Evolutionary conservation across 2,797 vertebrate species (phyloP), one percentile per base, ranked within the genome.

Genomic region (Lerista edwardsae): DNA sequence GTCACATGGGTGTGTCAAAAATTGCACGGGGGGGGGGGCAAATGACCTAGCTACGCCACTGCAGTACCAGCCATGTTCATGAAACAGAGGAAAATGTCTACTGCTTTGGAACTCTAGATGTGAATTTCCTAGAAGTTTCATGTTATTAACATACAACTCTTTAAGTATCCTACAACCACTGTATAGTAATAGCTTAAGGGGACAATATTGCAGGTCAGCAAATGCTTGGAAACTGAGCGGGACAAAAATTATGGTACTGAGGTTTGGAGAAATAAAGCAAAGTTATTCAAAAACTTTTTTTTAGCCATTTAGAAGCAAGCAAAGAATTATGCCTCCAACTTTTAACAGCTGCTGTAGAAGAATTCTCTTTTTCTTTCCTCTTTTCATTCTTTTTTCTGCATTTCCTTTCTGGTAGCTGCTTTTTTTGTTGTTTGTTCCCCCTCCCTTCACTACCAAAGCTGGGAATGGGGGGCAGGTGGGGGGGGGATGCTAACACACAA

Each of bases 401-500:
- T 91, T 95, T 91, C 93, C 92, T 92, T 85, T 91, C 83, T 72
- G 93, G 96, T 96, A 96, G 94, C 97, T 96, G 96, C 95, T 80
- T 96, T 94, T 95, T 95, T 95, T 96, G 94, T 95, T 90, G 85
- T 83, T 86, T 91, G 90, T 86, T 89, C 89, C 91, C 90, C 78
- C 86, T 90, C 91, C 89, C 92, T 90, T 91, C 91, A 88, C 72
- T 82, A 92, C 74, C 91, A 88, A 93, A 31, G 0, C 10, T 31
- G 55, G 86, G 91, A 90, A 87, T 62, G 84, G 87, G 91, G 93
- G 87, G 36, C 81, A 87, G n/a, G n/a, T 90, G 39, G 47, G 92
- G 92, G 91, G 90, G 92, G 92, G 91, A 90, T 90, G 95, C 92
- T 91, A 34, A 92, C 92, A 96, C 94, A 99, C 98, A 99, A 98